Percentiles rank a stretch among this genome's conserved stretches.
Conservation (phyloP, 2,113 vertebrate species). For the Thinocorus orbignyianus region DNA sequence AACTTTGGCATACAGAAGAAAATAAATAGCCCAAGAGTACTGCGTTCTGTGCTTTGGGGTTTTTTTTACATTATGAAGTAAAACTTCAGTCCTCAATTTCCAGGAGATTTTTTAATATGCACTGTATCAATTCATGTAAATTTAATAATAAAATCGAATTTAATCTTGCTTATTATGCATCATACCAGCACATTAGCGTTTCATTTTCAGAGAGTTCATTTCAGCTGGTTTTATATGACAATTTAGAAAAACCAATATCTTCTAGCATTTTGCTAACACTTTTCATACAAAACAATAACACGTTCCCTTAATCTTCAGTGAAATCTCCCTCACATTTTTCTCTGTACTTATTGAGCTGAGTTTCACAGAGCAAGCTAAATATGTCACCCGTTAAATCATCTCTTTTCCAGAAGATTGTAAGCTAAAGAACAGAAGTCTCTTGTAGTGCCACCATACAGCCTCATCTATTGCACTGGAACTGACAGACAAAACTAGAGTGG, state of each 20-base stretch:
- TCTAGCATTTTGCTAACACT: not conserved
- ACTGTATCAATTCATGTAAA: not conserved
- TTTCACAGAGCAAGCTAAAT: not conserved
- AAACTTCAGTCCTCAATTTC: not conserved
- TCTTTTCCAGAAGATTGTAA: not conserved
- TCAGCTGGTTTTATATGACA: not conserved
- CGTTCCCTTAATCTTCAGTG: not conserved
- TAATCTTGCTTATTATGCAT: not conserved
- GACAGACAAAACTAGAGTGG: not conserved
- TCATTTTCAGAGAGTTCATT: not conserved
- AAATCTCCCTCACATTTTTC: not conserved
- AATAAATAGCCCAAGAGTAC: not conserved
- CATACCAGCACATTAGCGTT: not conserved
- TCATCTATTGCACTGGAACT: not conserved
- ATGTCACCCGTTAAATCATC: not conserved
- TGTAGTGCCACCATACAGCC: not conserved
- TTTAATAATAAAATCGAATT: not conserved
- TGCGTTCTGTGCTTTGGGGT: not conserved
- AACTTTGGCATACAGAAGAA: not conserved
- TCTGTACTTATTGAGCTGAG: not conserved
- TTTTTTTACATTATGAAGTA: not conserved
- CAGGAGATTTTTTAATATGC: not conserved
- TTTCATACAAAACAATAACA: not conserved
- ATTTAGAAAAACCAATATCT: not conserved
- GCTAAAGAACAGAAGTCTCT: not conserved